Evolutionary conservation across 2,888 invertebrate species (phyloP).

Genomic region (Cylindroiulus punctatus): DNA sequence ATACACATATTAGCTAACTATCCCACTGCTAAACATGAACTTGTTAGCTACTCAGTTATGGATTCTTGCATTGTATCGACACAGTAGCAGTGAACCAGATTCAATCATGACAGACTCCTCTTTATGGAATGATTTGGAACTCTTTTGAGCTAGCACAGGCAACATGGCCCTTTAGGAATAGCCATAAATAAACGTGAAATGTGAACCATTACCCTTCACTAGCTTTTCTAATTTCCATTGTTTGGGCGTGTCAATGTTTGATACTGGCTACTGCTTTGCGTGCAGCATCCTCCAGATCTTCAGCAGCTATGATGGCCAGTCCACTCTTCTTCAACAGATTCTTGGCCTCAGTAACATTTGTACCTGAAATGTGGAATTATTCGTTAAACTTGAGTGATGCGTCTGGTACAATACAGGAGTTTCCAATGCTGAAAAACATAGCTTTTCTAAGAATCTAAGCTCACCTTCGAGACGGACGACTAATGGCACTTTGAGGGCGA

Average conservation of each 20-base stretch:
- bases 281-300: slow-evolving; percentile 92
- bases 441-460: slow-evolving; percentile 12
- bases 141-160: background rate
- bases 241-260: slow-evolving; percentile 56
- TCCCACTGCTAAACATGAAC: too few species aligned
- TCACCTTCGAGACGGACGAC: slow-evolving; percentile 93
- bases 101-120: too few species aligned
- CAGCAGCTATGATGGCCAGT: slow-evolving; percentile 82
- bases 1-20: too few species aligned
- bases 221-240: background rate
- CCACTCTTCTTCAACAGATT: slow-evolving; percentile 84
- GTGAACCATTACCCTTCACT: background rate
- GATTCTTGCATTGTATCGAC: too few species aligned
- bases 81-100: too few species aligned
- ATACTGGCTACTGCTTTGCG: slow-evolving; percentile 77
- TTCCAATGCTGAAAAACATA: too few species aligned
- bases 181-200: background rate
- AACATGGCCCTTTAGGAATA: background rate
- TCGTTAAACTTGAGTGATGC: too few species aligned
- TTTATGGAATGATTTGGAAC: background rate
- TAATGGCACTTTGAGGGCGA: slow-evolving; percentile 84
- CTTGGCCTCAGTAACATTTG: slow-evolving; percentile 86
- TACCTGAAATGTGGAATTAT: slow-evolving; percentile 69
- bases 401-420: too few species aligned
- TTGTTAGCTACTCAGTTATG: too few species aligned